A percentile compares a stretch with the other conserved stretches of the same genome.
Conservation (phyloP, 1,140 invertebrate species). For the Penaeus indicus region DNA sequence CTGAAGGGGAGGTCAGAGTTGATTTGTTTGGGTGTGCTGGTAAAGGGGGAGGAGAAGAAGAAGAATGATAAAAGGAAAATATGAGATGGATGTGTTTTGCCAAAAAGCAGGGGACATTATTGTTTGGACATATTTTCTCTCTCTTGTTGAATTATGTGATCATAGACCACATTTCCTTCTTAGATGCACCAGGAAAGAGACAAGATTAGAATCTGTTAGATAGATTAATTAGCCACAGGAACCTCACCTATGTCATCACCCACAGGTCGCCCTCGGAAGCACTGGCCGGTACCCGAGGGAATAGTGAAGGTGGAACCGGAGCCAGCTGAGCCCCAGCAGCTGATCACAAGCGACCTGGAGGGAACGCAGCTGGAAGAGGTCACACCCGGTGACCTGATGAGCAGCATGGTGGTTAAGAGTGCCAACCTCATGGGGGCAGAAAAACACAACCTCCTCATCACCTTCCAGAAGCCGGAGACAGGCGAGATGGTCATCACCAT, state of each 20-base stretch:
- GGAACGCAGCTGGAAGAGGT: background rate
- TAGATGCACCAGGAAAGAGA: background rate
- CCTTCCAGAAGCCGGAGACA: constrained; percentile 52
- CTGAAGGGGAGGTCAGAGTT: too few species aligned
- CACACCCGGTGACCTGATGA: background rate
- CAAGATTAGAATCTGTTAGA: too few species aligned
- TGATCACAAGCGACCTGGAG: background rate
- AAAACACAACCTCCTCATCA: constrained; percentile 55
- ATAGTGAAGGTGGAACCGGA: constrained; percentile 45
- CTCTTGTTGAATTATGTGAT: background rate
- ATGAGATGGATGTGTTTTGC: too few species aligned
- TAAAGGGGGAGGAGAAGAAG: too few species aligned
- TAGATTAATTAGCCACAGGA: too few species aligned
- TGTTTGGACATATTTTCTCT: too few species aligned
- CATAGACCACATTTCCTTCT: background rate
- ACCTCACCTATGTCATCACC: background rate
- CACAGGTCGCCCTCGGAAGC: constrained; percentile 48
- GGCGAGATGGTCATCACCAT: constrained; percentile 57
- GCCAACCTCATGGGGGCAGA: constrained; percentile 39
- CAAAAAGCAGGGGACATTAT: too few species aligned
- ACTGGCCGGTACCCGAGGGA: constrained; percentile 29
- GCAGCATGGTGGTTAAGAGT: background rate
- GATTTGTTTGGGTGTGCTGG: too few species aligned
- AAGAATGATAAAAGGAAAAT: too few species aligned
- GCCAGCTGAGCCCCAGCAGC: background rate